These are phyloP conservation scores for Phenganax subtilis DNA, from an alignment of 92 coral and sea anemone species.

Conservation along the genomic window DNA sequence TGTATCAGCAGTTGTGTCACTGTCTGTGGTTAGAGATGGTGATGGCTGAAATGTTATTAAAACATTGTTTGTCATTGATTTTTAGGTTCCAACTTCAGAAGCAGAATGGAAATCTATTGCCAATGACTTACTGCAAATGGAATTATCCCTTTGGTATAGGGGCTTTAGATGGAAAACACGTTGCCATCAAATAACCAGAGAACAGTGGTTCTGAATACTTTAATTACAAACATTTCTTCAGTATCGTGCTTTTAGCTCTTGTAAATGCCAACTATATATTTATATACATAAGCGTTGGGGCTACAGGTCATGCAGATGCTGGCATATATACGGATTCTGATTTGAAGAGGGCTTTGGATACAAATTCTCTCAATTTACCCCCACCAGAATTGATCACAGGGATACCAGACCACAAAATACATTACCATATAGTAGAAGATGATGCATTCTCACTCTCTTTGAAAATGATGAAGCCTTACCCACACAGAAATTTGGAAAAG, in stretches of 20 bases:
- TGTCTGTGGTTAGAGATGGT: conserved; percentile 23
- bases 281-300: not conserved
- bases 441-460: conserved; percentile 13
- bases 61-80: not conserved
- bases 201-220: not conserved
- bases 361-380: not conserved
- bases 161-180: not conserved
- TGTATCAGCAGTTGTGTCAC: not conserved
- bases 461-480: conserved; percentile 30
- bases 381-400: not conserved
- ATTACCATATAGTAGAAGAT: conserved; percentile 27
- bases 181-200: not conserved
- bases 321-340: not conserved
- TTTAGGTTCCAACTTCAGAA: too few species aligned
- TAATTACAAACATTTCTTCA: not conserved
- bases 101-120: too few species aligned
- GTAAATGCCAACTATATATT: not conserved
- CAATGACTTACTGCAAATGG: too few species aligned
- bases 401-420: not conserved
- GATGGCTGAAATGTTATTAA: conserved; percentile 27
- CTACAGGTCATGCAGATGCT: conserved; percentile 7
- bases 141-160: too few species aligned
- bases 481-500: conserved; percentile 21
- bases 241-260: not conserved
- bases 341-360: not conserved